These are phyloP conservation scores for Loxodonta africana DNA, from an alignment of 2,113 vertebrate genomes.

Conservation along the genomic window DNA sequence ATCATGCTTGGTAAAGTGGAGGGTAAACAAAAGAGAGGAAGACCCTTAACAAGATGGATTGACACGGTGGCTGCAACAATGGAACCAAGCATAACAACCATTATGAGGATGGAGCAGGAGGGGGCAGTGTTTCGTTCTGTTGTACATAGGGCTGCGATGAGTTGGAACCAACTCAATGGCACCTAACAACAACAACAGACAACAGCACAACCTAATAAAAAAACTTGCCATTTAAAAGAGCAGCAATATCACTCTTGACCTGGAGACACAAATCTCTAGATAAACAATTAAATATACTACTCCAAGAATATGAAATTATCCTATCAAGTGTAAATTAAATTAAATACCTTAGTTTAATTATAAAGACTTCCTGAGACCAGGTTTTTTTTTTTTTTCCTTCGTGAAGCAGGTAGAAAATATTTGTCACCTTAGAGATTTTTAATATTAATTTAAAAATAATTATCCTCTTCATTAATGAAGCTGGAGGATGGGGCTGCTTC, in stretches of 20 bases:
- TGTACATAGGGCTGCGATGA: no score
- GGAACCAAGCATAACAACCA: no score
- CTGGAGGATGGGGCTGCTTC: neutral
- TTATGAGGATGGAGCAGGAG: no score
- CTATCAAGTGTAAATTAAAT: neutral
- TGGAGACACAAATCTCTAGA: slow-evolving; percentile 30
- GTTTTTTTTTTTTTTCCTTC: neutral
- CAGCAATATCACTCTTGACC: neutral
- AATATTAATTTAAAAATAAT: slow-evolving; percentile 3
- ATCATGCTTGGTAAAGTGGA: no score
- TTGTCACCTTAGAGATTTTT: neutral
- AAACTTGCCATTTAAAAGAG: neutral
- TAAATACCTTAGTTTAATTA: neutral
- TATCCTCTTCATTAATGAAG: neutral
- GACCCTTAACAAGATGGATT: no score
- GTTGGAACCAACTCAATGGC: no score
- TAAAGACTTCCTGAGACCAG: neutral
- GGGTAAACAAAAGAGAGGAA: no score
- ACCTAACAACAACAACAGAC: neutral
- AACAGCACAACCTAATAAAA: neutral
- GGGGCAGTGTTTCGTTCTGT: no score
- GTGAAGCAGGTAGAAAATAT: slow-evolving; percentile 10
- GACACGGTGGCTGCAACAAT: no score
- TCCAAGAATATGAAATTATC: neutral
- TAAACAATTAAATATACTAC: slow-evolving; percentile 7